These are phyloP conservation scores for Julus scanicus DNA, from an alignment of 2,888 invertebrate species.

Conservation along the genomic window DNA sequence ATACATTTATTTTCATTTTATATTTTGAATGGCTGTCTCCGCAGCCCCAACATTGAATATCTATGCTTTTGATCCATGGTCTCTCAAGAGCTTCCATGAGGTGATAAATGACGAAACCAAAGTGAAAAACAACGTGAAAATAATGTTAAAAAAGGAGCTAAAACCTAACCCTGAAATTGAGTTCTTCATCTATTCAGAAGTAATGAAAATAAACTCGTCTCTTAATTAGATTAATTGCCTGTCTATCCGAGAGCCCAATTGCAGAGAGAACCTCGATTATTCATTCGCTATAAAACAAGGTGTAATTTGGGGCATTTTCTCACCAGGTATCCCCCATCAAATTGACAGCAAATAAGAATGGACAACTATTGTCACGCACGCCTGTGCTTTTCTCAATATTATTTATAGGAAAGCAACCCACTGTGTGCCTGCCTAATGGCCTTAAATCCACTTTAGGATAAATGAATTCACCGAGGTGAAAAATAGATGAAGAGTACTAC, in stretches of 20 bases:
- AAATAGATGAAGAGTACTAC: background rate
- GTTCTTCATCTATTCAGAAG: background rate
- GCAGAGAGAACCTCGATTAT: background rate
- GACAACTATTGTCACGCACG: constrained; percentile 43
- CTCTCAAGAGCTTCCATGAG: background rate
- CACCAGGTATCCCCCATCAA: constrained; percentile 29
- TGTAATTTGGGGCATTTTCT: constrained; percentile 28
- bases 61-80: constrained; percentile 14
- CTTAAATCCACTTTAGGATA: constrained; percentile 34
- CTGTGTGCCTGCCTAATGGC: constrained; percentile 40
- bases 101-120: constrained; percentile 28
- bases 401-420: constrained; percentile 23
- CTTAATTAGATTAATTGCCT: constrained; percentile 38
- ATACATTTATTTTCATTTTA: constrained; percentile 24
- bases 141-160: constrained; percentile 40
- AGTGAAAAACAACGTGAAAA: constrained; percentile 43
- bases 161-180: background rate
- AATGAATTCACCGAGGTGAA: constrained; percentile 5
- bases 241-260: background rate
- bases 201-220: constrained; percentile 45
- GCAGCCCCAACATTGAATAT: constrained; percentile 9
- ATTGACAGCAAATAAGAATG: constrained; percentile 28
- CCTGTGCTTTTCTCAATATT: background rate
- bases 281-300: constrained; percentile 2
- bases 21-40: constrained; percentile 32